Conservation (phyloP, 2,113 vertebrate species). For the Formicarius rufipectus region DNA sequence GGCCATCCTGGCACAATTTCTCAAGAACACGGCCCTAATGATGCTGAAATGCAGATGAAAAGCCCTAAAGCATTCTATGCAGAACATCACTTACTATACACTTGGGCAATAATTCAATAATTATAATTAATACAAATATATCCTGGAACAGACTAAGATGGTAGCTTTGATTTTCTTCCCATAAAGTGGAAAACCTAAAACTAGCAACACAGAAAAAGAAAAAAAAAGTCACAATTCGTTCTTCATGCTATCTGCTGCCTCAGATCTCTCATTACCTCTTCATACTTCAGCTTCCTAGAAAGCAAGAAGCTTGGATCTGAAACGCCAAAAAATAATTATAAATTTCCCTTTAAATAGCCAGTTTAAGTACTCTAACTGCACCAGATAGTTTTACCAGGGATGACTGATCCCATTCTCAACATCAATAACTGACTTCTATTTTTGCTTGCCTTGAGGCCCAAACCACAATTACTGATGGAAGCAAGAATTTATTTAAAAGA, state of each 20-base stretch:
- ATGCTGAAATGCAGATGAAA: background rate
- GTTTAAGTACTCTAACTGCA: background rate
- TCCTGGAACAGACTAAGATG: background rate
- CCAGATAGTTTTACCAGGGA: background rate
- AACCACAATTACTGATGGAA: background rate
- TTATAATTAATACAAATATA: background rate
- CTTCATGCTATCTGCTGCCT: background rate
- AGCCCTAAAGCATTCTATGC: background rate
- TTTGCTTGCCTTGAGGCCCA: background rate
- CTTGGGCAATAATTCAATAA: background rate
- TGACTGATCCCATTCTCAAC: background rate
- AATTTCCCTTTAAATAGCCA: background rate
- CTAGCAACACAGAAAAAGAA: background rate
- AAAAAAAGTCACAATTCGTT: background rate
- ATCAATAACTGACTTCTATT: background rate
- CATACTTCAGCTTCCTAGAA: background rate
- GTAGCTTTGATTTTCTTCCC: background rate
- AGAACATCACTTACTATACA: background rate
- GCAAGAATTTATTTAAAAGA: background rate
- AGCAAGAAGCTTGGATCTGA: background rate
- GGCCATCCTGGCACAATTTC: background rate
- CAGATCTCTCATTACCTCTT: background rate
- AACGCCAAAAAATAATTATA: background rate
- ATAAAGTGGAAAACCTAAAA: background rate
- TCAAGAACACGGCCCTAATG: background rate